Conservation (phyloP, 2,797 vertebrate species). For the Sebastes jordani region DNA sequence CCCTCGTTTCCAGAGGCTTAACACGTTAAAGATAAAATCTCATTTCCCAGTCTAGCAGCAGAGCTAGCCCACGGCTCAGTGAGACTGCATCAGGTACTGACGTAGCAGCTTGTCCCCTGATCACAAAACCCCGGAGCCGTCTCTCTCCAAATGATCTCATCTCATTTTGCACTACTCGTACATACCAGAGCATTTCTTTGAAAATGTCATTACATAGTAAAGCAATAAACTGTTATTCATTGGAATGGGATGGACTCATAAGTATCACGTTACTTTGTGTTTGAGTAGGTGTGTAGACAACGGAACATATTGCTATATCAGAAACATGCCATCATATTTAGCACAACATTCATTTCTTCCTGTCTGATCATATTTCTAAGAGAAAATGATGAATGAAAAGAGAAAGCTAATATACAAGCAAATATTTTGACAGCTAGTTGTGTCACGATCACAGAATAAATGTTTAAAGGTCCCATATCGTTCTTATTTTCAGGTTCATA, state of each 20-base stretch:
- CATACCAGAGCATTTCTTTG: background rate
- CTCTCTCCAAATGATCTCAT: background rate
- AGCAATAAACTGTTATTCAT: background rate
- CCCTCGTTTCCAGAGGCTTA: constrained; percentile 60
- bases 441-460: too few species aligned
- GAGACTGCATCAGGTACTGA: constrained; percentile 31
- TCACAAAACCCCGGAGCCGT: background rate
- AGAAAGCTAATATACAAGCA: too few species aligned
- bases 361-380: too few species aligned
- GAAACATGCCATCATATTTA: too few species aligned
- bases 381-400: too few species aligned
- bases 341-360: too few species aligned
- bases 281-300: too few species aligned
- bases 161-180: background rate
- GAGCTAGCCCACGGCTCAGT: constrained; percentile 28
- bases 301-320: too few species aligned
- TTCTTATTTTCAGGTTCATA: too few species aligned
- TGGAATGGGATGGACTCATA: background rate
- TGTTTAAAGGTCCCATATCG: too few species aligned
- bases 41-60: constrained; percentile 26
- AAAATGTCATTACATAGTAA: background rate
- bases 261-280: background rate
- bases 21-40: constrained; percentile 62
- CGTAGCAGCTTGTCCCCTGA: constrained; percentile 15
- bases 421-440: too few species aligned